Evolutionary conservation across 2,113 vertebrate species (phyloP).

Genomic region (Heterotis niloticus): DNA sequence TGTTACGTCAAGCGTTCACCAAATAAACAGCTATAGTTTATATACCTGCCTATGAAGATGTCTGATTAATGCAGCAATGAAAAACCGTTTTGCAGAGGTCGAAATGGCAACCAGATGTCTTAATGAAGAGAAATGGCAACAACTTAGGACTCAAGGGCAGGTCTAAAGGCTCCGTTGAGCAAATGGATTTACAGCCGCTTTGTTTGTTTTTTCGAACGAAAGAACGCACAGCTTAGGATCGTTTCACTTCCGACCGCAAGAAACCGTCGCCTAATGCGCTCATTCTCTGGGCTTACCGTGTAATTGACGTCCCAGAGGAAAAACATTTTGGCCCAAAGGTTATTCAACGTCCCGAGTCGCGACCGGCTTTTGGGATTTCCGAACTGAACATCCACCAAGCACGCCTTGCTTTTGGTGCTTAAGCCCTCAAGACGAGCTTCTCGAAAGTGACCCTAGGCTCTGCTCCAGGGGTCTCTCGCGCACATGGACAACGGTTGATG

Average conservation of each 20-base stretch:
- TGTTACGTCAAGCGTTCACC: conserved; percentile 38
- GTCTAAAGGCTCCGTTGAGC: neutral
- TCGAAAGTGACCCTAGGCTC: neutral
- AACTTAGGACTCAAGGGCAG: neutral
- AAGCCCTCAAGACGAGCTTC: neutral
- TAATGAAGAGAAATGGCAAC: conserved; percentile 29
- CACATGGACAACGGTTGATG: too few relatives aligned
- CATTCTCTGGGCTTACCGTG: neutral
- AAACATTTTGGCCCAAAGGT: too few relatives aligned
- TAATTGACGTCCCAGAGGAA: neutral
- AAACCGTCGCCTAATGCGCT: neutral
- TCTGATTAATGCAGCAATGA: conserved; percentile 48
- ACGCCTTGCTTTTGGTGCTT: conserved; percentile 12
- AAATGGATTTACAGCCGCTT: neutral
- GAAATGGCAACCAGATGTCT: conserved; percentile 45
- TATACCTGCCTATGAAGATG: conserved; percentile 30
- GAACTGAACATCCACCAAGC: neutral
- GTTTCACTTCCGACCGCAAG: neutral
- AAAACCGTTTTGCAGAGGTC: conserved; percentile 37
- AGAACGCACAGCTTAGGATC: neutral
- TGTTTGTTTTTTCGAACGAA: neutral
- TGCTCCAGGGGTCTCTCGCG: neutral
- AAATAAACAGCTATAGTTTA: conserved; percentile 42
- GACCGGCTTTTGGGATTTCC: conserved; percentile 6
- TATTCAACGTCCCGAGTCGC: neutral